Evolutionary conservation across 2,797 vertebrate genomes (phyloP).

Genomic region (Molossus alvarezi): DNA sequence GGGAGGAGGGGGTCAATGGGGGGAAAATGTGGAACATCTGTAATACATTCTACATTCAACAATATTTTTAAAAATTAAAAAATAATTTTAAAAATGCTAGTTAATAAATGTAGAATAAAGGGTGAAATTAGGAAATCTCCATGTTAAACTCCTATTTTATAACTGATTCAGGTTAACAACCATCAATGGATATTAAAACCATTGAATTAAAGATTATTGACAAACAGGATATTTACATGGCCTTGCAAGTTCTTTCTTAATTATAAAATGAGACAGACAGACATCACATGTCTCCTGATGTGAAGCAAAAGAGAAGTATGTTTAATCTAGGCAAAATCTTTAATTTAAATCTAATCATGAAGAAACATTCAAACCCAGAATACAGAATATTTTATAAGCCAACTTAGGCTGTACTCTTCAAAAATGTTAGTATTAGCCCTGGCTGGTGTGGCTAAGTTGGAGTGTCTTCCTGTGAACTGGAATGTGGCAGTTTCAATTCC

Average conservation of each 20-base stretch:
- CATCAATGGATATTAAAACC: not conserved
- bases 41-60: too few relatives aligned
- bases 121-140: not conserved
- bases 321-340: conserved; percentile 17
- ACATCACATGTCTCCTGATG: not conserved
- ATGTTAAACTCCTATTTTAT: not conserved
- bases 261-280: not conserved
- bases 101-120: conserved; percentile 30
- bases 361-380: conserved; percentile 64
- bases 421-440: not conserved
- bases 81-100: not conserved
- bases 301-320: not conserved
- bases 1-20: too few relatives aligned
- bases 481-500: too few relatives aligned
- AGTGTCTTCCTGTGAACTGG: too few relatives aligned
- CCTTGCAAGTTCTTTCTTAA: not conserved
- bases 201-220: not conserved
- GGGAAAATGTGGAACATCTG: too few relatives aligned
- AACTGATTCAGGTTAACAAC: not conserved
- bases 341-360: conserved; percentile 53
- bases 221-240: not conserved
- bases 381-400: not conserved
- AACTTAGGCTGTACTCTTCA: not conserved
- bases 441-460: too few relatives aligned
- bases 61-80: too few relatives aligned